Evolutionary conservation across 2,113 vertebrate species (phyloP).

Genomic region (Takifugu flavidus): DNA sequence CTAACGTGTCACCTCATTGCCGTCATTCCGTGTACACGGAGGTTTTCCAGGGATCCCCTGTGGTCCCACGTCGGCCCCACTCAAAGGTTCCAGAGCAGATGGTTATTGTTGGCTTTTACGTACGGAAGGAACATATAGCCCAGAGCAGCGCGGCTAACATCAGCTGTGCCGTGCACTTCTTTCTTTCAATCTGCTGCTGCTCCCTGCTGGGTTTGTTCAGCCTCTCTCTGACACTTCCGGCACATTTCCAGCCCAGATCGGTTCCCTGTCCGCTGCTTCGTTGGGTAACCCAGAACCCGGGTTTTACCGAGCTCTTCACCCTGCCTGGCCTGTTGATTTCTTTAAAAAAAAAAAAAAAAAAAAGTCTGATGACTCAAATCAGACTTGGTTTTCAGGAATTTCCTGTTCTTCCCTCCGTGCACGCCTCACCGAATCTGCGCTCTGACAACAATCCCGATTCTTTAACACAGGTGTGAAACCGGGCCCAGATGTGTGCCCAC

Average conservation of each 20-base stretch:
- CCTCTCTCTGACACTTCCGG: background rate
- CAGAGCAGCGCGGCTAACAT: too few species aligned
- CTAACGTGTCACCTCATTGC: too few species aligned
- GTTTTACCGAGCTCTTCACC: background rate
- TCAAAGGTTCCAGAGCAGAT: too few species aligned
- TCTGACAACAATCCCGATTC: slow-evolving; percentile 5
- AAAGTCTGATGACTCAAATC: background rate
- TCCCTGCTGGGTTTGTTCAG: too few species aligned
- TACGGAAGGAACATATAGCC: too few species aligned
- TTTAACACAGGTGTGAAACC: slow-evolving; percentile 27
- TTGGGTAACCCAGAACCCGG: background rate
- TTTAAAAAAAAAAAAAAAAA: background rate
- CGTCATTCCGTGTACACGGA: too few species aligned
- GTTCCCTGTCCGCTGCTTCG: background rate
- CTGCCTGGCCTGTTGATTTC: background rate
- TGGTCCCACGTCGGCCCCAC: too few species aligned
- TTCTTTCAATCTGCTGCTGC: too few species aligned
- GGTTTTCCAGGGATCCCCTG: too few species aligned
- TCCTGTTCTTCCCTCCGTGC: background rate
- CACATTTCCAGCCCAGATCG: background rate
- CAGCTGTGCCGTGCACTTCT: too few species aligned
- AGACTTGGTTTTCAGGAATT: slow-evolving; percentile 4
- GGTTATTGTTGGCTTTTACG: too few species aligned
- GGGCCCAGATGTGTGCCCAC: slow-evolving; percentile 12
- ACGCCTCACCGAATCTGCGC: slow-evolving; percentile 7